Evolutionary conservation across 2,888 invertebrate genomes (phyloP), one percentile per base, ranked within the genome.

Genomic region (Leptopilina drosophilae): DNA sequence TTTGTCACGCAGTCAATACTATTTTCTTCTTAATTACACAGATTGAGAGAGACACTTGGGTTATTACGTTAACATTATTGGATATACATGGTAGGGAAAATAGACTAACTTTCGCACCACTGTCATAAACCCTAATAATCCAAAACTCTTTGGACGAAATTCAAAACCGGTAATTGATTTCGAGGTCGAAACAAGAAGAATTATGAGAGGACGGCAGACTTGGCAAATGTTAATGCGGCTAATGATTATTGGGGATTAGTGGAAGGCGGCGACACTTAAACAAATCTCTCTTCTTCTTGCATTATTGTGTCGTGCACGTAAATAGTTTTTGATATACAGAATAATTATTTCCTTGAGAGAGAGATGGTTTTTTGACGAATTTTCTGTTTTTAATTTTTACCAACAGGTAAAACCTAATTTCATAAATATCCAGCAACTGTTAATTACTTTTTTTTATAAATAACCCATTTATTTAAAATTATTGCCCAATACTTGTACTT

Each of bases 121-220:
- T 20, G 49, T 26, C 49, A 69, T 69, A 53, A 69, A 69, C 20
- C 33, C 49, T 49, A 67, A 67, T 67, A 53, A 69, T 66, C 46
- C 15, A 66, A 15, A 33, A 33, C 14, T 33, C 33, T 33, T 73
- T 73, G 56, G 56, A 56, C 56, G 56, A 53, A 56, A 73, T 9
- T 33, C 53, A 73, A 73, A 73, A 56, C 33, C 56, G 33, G 73
- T 15, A 73, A 73, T 15, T 73, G 56, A 73, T 73, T 73, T 73
- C 56, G 53, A 73, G 73, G 73, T 56, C 73, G n/a, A 56, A 56
- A 33, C 40, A 53, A 49, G 26, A 56, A 56, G 73, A 73, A 73
- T 73, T 73, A 56, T 73, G 56, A 56, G 73, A 73, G 56, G 73
- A 73, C 56, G 56, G 56, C 73, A 73, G 73, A 73, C 73, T 73